These are phyloP conservation scores for Styela plicata DNA, from an alignment of 23 tunicate genomes.

Conservation along the genomic window DNA sequence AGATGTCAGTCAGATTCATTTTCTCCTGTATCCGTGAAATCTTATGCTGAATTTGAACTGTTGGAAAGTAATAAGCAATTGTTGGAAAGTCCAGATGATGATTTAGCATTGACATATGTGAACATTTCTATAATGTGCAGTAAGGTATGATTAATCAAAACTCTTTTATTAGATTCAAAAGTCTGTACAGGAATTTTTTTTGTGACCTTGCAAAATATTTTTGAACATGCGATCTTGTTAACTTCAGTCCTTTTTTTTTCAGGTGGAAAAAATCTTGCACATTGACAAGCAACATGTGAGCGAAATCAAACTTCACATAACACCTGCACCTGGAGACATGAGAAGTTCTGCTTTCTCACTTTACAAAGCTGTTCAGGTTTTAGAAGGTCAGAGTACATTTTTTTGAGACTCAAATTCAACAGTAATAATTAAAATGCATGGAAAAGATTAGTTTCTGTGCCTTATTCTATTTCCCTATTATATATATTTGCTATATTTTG, in stretches of 20 bases:
- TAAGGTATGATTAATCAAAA: neutral
- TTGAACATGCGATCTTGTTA: no score
- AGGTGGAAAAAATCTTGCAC: neutral
- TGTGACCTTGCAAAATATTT: no score
- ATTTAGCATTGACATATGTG: neutral
- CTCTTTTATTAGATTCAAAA: neutral
- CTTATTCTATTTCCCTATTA: no score
- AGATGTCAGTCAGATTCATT: neutral
- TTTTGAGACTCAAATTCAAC: no score
- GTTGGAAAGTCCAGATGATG: neutral
- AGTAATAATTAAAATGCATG: no score
- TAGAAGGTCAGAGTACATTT: slow-evolving; percentile 34
- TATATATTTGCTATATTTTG: no score
- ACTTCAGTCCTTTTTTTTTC: no score
- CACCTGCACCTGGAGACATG: slow-evolving; percentile 42
- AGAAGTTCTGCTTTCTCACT: slow-evolving; percentile 34
- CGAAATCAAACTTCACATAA: slow-evolving; percentile 7
- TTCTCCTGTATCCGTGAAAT: neutral
- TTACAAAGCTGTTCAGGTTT: slow-evolving; percentile 27
- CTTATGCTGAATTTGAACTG: slow-evolving; percentile 9
- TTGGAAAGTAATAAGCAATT: neutral
- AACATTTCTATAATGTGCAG: neutral
- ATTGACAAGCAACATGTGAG: neutral
- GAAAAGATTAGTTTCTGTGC: no score
- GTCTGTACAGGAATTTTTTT: no score